phyloP scores from a whole-genome alignment of 2,888 invertebrate species.

The Plutella xylostella region DNA sequence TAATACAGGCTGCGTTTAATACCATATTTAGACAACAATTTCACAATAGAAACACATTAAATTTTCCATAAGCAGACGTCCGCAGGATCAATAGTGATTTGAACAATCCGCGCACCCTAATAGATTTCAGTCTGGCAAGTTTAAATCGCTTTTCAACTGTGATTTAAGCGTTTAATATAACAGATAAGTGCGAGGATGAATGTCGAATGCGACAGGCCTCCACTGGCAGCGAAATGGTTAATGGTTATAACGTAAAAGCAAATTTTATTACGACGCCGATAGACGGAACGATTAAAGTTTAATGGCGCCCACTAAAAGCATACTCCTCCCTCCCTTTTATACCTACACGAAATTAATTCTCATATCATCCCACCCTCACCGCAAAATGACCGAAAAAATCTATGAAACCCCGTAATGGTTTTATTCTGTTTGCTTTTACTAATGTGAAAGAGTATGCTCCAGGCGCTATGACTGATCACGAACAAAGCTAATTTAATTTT shows the following conservation, averaged over 20 bases:
- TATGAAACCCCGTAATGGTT: background rate
- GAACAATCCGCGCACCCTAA: too few relatives aligned
- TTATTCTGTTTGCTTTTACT: conserved; percentile 1
- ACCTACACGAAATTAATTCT: conserved; percentile 1
- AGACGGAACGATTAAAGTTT: conserved; percentile 20
- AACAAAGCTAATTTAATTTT: conserved; percentile 1
- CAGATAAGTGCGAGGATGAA: background rate
- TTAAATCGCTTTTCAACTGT: conserved; percentile 1
- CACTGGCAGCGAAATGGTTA: background rate
- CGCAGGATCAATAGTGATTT: background rate
- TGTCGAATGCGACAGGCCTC: background rate
- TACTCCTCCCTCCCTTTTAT: conserved; percentile 5
- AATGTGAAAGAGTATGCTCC: background rate
- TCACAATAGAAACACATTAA: background rate
- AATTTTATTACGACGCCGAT: conserved; percentile 4
- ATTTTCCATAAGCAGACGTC: background rate
- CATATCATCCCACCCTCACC: background rate
- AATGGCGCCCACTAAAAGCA: conserved; percentile 25
- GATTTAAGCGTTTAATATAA: conserved; percentile 1
- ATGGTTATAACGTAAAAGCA: background rate
- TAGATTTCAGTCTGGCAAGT: too few relatives aligned
- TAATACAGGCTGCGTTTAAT: too few relatives aligned
- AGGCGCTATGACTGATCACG: background rate
- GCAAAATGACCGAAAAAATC: background rate
- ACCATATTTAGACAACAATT: too few relatives aligned